Conservation (phyloP, 2,888 invertebrate genomes). For the Drosophila falleni region DNA sequence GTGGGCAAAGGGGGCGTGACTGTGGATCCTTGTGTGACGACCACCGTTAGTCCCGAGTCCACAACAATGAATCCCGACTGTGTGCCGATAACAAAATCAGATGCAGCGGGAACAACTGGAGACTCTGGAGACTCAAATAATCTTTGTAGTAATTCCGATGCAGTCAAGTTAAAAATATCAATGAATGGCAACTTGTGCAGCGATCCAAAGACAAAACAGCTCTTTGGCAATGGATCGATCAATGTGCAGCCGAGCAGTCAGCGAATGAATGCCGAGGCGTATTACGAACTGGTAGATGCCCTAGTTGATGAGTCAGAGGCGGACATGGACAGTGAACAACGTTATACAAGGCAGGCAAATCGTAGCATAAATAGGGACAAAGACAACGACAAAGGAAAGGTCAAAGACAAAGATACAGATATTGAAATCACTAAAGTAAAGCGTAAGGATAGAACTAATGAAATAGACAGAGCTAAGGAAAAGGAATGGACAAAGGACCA, state of each 20-base stretch:
- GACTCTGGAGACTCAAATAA: neutral
- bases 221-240: constrained; percentile 78
- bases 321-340: constrained; percentile 33
- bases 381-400: neutral
- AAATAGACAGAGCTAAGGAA: neutral
- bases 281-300: constrained; percentile 10
- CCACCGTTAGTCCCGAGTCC: neutral
- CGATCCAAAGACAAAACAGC: constrained; percentile 66
- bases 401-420: neutral
- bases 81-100: constrained; percentile 45
- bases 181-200: constrained; percentile 81
- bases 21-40: constrained; percentile 30
- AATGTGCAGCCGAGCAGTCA: constrained; percentile 55
- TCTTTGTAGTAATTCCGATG: constrained; percentile 35
- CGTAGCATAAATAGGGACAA: constrained; percentile 1
- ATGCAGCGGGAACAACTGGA: neutral
- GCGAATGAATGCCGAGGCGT: constrained; percentile 4
- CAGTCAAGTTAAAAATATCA: constrained; percentile 78
- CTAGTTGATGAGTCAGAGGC: constrained; percentile 7
- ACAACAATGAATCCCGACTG: constrained; percentile 64
- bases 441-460: neutral
- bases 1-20: constrained; percentile 25
- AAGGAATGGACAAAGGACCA: neutral
- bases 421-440: neutral
- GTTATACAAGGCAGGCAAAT: constrained; percentile 24